These are phyloP conservation scores for Ictidomys tridecemlineatus DNA, from an alignment of 2,113 vertebrate species.

Conservation along the genomic window DNA sequence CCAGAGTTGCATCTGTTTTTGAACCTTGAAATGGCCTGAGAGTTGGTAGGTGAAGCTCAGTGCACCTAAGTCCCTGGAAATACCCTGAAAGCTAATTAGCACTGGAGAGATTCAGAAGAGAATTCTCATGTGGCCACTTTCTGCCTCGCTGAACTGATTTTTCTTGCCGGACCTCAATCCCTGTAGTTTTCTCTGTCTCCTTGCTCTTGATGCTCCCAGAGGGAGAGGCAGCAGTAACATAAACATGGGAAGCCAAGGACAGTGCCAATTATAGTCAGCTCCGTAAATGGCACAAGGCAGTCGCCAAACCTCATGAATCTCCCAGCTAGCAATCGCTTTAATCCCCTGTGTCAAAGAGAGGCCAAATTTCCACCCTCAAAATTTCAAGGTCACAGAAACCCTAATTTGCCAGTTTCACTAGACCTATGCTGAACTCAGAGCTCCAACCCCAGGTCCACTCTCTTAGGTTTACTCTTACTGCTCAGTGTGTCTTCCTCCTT, in stretches of 20 bases:
- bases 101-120: neutral
- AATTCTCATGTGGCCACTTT: neutral
- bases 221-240: rapidly evolving
- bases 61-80: neutral
- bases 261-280: neutral
- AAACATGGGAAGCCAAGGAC: neutral
- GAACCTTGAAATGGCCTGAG: no score
- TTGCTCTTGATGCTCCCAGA: neutral
- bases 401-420: rapidly evolving
- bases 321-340: neutral
- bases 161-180: rapidly evolving
- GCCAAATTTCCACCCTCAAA: no score
- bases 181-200: neutral
- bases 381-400: no score
- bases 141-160: neutral
- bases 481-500: neutral
- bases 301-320: neutral
- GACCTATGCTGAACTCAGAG: neutral
- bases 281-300: neutral
- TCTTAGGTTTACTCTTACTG: neutral
- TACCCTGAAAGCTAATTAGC: neutral
- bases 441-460: rapidly evolving
- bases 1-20: no score
- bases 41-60: neutral
- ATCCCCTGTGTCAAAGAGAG: neutral